Conservation (phyloP, 2,888 invertebrate species). For the Ashinkailepas kermadecensis region DNA sequence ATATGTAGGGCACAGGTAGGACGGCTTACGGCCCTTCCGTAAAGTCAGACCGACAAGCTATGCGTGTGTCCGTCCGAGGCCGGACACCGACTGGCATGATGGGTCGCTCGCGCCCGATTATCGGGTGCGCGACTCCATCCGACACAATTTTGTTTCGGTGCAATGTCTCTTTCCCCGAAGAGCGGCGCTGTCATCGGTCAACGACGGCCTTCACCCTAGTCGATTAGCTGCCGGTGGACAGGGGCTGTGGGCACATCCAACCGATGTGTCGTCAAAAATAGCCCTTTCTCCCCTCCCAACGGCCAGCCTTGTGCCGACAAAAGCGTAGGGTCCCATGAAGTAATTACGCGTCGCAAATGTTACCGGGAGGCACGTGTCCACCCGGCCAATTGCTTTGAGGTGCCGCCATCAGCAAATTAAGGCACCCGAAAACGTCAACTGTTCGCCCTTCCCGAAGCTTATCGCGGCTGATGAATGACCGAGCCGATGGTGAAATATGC, state of each 20-base stretch:
- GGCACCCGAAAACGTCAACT: constrained; percentile 2
- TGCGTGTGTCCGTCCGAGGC: no score
- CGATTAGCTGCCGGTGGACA: no score
- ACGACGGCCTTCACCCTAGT: no score
- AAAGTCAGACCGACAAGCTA: no score
- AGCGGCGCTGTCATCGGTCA: no score
- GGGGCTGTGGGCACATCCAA: not conserved
- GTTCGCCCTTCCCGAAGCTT: not conserved
- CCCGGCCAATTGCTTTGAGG: not conserved
- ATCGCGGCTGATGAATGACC: not conserved
- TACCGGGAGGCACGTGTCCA: not conserved
- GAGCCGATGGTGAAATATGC: not conserved
- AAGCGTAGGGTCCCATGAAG: not conserved
- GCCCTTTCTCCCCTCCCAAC: not conserved
- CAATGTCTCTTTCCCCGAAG: no score
- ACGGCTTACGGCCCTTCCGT: no score
- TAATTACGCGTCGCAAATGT: constrained; percentile 10
- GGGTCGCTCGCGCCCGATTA: no score
- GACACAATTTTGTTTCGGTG: no score
- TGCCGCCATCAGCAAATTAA: constrained; percentile 17
- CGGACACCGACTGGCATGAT: no score
- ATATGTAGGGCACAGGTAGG: no score
- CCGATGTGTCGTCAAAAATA: not conserved
- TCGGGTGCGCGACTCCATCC: no score
- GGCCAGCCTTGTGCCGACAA: not conserved